phyloP scores from a whole-genome alignment of 2,797 vertebrate genomes.

The Ispidina picta region DNA sequence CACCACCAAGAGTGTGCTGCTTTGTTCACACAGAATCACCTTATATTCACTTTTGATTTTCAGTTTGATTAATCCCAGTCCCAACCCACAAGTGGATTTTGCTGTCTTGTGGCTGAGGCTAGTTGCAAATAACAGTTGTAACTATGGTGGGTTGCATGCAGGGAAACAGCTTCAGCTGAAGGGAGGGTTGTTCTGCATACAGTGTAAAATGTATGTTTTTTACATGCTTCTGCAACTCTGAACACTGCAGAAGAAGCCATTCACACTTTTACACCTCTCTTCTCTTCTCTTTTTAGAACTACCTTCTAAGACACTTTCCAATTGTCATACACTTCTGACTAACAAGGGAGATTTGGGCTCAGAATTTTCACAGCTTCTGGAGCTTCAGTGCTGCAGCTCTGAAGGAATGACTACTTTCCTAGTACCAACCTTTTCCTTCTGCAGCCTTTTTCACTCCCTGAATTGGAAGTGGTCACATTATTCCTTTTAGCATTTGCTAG shows the following conservation, averaged over 20 bases:
- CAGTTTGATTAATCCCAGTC: neutral
- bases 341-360: neutral
- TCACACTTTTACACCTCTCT: neutral
- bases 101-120: neutral
- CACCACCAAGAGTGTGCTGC: neutral
- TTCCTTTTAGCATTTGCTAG: neutral
- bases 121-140: neutral
- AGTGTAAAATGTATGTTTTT: no score
- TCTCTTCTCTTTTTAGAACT: neutral
- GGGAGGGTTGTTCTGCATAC: neutral
- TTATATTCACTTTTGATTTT: neutral
- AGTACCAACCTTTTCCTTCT: neutral
- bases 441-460: neutral
- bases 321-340: neutral
- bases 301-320: neutral
- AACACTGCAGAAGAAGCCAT: neutral
- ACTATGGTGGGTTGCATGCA: neutral
- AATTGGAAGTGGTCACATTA: neutral
- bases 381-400: neutral
- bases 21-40: slow-evolving; percentile 20
- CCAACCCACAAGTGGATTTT: neutral
- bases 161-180: neutral
- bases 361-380: neutral
- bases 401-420: neutral
- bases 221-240: neutral